Evolutionary conservation across 2,113 vertebrate genomes (phyloP).

Genomic region (Nettapus auritus): DNA sequence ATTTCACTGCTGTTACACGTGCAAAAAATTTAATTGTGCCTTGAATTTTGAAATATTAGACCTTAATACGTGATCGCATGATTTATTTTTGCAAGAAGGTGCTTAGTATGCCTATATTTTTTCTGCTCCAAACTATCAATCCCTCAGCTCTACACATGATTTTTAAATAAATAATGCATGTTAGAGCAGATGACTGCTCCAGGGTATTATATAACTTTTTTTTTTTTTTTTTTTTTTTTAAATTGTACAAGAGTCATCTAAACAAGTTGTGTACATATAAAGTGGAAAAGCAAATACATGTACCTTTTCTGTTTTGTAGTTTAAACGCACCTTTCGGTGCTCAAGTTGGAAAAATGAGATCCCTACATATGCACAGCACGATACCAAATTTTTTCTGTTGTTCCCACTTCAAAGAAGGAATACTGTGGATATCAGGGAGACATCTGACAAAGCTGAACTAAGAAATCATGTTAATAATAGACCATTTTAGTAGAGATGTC

Average conservation of each 20-base stretch:
- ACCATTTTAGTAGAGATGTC: not conserved
- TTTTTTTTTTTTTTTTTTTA: not conserved
- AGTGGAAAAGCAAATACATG: not conserved
- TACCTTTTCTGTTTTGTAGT: not conserved
- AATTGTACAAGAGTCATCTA: constrained; percentile 4
- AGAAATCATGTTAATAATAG: not conserved
- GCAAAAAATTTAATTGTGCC: constrained; percentile 33
- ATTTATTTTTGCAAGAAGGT: constrained; percentile 33
- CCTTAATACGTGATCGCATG: not conserved
- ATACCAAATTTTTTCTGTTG: not conserved
- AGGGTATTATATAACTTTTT: constrained; percentile 26
- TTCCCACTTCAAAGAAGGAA: not conserved
- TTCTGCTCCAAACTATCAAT: constrained; percentile 43
- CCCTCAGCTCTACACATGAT: not conserved
- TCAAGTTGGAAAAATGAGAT: not conserved
- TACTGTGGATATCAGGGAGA: not conserved
- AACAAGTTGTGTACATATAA: constrained; percentile 1
- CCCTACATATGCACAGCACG: not conserved
- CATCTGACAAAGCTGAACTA: not conserved
- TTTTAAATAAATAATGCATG: constrained; percentile 31
- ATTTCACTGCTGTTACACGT: constrained; percentile 10
- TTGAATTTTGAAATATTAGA: constrained; percentile 41
- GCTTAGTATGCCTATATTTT: constrained; percentile 36
- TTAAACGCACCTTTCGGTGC: not conserved
- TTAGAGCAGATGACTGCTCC: constrained; percentile 30